These are phyloP conservation scores for Heteromurus nitidus DNA, from an alignment of 2,888 invertebrate species.

Conservation along the genomic window DNA sequence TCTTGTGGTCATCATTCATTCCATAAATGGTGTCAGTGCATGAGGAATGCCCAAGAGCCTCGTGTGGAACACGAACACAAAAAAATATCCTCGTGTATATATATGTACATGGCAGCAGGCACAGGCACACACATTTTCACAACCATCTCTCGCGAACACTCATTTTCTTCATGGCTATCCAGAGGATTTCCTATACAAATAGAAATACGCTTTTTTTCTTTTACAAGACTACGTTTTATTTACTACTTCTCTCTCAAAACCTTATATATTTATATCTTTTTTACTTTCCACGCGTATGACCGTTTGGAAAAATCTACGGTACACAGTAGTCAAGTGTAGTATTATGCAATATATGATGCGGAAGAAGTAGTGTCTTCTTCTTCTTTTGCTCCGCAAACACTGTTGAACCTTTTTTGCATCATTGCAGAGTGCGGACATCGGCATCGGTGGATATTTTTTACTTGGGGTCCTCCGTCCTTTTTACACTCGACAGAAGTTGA, in stretches of 20 bases:
- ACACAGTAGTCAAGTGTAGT: neutral
- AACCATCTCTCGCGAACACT: slow-evolving; percentile 6
- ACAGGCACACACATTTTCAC: neutral
- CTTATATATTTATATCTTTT: neutral
- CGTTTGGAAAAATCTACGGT: neutral
- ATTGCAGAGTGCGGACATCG: slow-evolving; percentile 39
- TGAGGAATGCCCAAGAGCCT: slow-evolving; percentile 64
- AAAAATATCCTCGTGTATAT: neutral
- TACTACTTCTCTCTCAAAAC: slow-evolving; percentile 49
- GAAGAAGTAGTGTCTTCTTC: slow-evolving; percentile 4
- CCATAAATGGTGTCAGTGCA: slow-evolving; percentile 65
- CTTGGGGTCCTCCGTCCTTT: no score
- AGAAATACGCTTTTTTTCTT: no score
- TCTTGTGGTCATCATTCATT: slow-evolving; percentile 65
- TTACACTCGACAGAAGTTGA: slow-evolving; percentile 35
- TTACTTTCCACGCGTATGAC: slow-evolving; percentile 1
- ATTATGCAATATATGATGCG: neutral
- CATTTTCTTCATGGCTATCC: slow-evolving; percentile 49
- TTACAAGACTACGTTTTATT: slow-evolving; percentile 49
- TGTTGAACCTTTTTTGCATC: slow-evolving; percentile 8
- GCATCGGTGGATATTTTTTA: slow-evolving; percentile 7
- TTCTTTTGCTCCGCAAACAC: slow-evolving; percentile 27
- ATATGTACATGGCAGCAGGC: neutral
- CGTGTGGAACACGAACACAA: slow-evolving; percentile 24
- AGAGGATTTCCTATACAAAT: slow-evolving; percentile 39